Base-by-base conservation (phyloP, 2,888 invertebrate species). In the Eristalinus aeneus region DNA sequence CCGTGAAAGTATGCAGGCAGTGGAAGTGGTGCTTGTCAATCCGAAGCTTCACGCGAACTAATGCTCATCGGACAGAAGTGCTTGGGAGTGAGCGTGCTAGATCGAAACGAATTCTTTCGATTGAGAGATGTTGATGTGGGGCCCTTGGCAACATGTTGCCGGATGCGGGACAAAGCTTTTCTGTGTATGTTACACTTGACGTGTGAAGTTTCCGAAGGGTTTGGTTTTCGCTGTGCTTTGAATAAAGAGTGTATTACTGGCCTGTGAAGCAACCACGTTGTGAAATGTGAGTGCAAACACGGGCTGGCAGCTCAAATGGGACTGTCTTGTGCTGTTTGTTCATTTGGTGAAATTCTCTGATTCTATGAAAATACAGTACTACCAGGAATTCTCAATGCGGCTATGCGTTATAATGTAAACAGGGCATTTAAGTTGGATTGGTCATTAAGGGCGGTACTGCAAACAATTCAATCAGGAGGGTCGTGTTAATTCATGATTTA, bases 101-200 rank as follows among this genome's bases (percentile, higher is more conserved):
- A 76, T 68, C 53, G 16, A 56, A 58, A 22, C 23, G 22, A 2
- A 1, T n/a, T 54, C 60, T 8, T 46, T 56, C 53, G 34, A 27
- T 11, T 23, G 1, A 6, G 22, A 68, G 34, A 20, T 58, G 65
- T 65, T 74, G 56, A 36, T 2, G 8, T 5, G 2, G 12, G 6
- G 8, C 22, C 12, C 46, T 34, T 61, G 16, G 34, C 6, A n/a
- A 69, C 76, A 63, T 63, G 68, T 63, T 69, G 68, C 68, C 9
- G 1, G 16, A 11, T 3, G 6, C 5, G 34, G 8, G 54, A n/a
- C 3, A 12, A 32, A 31, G 54, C 63, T 76, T 60, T 34, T 23
- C 22, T 2, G 23, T 1, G 34, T 1, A n/a, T n/a, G n/a, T n/a
- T 61, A 16, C 9, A 76, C 10, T 60, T 61, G 34, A 11, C 10